Conservation (phyloP, 2,113 vertebrate species). For the Hirundichthys speculiger region DNA sequence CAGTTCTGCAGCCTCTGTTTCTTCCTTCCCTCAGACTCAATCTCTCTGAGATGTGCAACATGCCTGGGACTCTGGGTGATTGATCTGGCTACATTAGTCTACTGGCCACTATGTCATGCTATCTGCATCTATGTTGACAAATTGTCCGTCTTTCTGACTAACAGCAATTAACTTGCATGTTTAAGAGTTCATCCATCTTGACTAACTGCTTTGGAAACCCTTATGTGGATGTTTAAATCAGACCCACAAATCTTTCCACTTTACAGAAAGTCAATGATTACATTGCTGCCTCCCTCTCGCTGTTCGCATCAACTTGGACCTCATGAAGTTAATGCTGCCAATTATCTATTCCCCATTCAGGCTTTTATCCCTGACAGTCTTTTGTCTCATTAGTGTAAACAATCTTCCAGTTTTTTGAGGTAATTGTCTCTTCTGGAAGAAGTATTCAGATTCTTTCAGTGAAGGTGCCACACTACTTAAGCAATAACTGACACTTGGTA, state of each 20-base stretch:
- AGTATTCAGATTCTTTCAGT: neutral
- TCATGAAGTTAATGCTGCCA: conserved; percentile 53
- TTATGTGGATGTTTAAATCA: conserved; percentile 60
- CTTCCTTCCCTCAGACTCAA: conserved; percentile 10
- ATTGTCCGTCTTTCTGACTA: conserved; percentile 39
- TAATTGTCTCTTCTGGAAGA: conserved; percentile 20
- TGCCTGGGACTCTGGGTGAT: conserved; percentile 25
- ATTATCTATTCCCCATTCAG: conserved; percentile 49
- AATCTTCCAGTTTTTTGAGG: conserved; percentile 11
- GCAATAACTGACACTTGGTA: neutral
- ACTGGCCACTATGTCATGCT: conserved; percentile 40
- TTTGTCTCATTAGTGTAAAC: conserved; percentile 36
- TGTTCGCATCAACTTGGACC: conserved; percentile 34
- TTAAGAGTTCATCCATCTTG: conserved; percentile 52
- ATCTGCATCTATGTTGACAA: conserved; percentile 48
- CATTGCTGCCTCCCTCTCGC: conserved; percentile 39
- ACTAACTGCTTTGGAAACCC: conserved; percentile 43
- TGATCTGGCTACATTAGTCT: conserved; percentile 45
- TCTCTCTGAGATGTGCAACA: conserved; percentile 23
- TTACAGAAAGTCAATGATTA: conserved; percentile 61
- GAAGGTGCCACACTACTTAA: neutral
- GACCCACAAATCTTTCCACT: conserved; percentile 33
- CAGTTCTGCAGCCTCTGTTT: conserved; percentile 4
- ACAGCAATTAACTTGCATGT: conserved; percentile 50
- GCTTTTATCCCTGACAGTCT: conserved; percentile 36